Evolutionary conservation across 2,113 vertebrate species (phyloP), one percentile per base, ranked within the genome.

Genomic region (Brachyhypopomus occidentalis): DNA sequence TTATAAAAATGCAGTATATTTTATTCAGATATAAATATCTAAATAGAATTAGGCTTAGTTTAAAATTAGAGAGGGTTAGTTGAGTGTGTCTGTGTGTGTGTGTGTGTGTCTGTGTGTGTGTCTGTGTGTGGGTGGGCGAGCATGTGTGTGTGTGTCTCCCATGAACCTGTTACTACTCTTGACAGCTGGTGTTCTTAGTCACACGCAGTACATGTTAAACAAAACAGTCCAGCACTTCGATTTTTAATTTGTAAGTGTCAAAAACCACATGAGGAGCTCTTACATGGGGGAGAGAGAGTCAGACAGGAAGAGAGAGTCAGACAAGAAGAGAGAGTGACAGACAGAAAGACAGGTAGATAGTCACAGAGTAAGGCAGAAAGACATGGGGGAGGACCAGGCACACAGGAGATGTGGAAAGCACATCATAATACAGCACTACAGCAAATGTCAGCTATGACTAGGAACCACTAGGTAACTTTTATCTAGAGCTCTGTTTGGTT

Each of bases 241-340:
- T 38, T 64, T 25, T 48, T 70, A 67, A 58, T 63, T 55, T 45
- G 34, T 27, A 64, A 52, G 27, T 66, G 12, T 38, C 48, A 72
- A 22, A 74, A 71, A 2, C 23, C 23, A 25, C 48, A 48, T 11
- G 38, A 62, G 58, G 70, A 38, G 27, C 25, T 16, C 41, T 75
- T 38, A 17, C n/a, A 41, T 41, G 9, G 41, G 12, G 3, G 12
- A 52, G 45, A 52, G 45, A 52, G 45, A 52, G 45, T 20, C 4
- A 75, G 52, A 52, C 34, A 55, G 9, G 7, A 36, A 72, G 34
- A 25, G 45, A 66, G 36, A 30, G 6, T 63, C 80, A 22, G 0
- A 59, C 60, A 66, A 38, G 27, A 45, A 63, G 83, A 78, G 60
- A 83, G 80, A 89, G 88, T 81, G 86, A 90, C 89, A 86, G 77